Conservation (phyloP, 2,888 invertebrate species). For the Cylindroiulus punctatus region DNA sequence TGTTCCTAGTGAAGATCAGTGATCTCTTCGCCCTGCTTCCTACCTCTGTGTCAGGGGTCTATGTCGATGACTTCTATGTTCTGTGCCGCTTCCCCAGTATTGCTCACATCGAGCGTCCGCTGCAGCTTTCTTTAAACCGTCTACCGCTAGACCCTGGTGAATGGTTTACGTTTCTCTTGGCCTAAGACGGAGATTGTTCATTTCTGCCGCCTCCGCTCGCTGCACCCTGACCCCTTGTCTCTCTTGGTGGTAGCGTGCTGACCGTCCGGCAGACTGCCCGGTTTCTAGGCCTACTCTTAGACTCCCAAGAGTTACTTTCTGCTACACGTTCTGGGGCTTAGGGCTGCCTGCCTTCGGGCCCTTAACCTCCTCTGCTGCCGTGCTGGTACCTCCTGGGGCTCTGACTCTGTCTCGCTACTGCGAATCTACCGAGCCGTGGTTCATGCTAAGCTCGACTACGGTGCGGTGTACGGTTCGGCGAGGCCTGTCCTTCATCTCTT, state of each 20-base stretch:
- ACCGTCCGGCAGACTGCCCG: not conserved
- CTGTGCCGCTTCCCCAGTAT: not conserved
- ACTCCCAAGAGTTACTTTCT: not conserved
- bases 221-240: not conserved
- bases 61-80: not conserved
- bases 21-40: not conserved
- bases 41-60: not conserved
- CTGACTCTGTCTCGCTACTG: not conserved
- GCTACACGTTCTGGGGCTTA: not conserved
- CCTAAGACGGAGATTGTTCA: not conserved
- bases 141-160: not conserved
- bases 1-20: slow-evolving; percentile 39
- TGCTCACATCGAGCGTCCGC: not conserved
- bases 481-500: not conserved
- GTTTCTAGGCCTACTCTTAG: not conserved
- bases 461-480: not conserved
- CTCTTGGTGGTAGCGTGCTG: not conserved
- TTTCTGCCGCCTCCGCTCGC: not conserved
- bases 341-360: not conserved
- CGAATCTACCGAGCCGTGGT: not conserved
- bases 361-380: not conserved
- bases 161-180: slow-evolving; percentile 39
- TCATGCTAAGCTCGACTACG: not conserved
- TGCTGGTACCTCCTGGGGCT: not conserved
- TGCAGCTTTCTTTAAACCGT: not conserved